Conservation (phyloP, 2,888 invertebrate genomes). For the Drosophila niveifrons region DNA sequence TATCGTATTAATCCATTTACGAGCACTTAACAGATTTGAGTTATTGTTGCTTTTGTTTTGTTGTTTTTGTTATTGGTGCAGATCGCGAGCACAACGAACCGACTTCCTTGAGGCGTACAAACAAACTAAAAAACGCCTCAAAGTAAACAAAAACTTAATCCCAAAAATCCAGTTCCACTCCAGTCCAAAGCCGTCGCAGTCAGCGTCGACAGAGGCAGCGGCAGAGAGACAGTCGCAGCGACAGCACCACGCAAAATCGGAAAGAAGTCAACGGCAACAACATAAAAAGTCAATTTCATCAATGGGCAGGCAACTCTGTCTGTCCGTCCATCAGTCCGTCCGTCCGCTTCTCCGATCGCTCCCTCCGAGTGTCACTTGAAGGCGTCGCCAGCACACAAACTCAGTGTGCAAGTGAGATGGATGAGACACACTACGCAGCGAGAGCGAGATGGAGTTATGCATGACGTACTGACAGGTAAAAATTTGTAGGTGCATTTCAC, state of each 20-base stretch:
- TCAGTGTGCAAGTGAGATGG: constrained; percentile 26
- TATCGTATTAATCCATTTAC: constrained; percentile 69
- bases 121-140: constrained; percentile 83
- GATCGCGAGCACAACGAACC: constrained; percentile 68
- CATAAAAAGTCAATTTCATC: constrained; percentile 84
- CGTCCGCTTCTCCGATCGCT: constrained; percentile 4
- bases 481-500: constrained; percentile 76
- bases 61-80: constrained; percentile 33
- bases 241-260: constrained; percentile 59
- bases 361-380: constrained; percentile 67
- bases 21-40: constrained; percentile 60
- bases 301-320: constrained; percentile 70
- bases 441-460: constrained; percentile 38
- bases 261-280: constrained; percentile 74
- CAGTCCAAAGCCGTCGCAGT: constrained; percentile 26
- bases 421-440: not conserved
- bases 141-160: constrained; percentile 84
- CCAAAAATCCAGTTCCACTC: constrained; percentile 78
- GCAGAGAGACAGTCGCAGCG: constrained; percentile 18
- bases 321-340: constrained; percentile 23
- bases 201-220: constrained; percentile 15
- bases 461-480: constrained; percentile 70
- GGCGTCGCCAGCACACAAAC: constrained; percentile 70
- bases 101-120: constrained; percentile 82
- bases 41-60: constrained; percentile 22